phyloP scores from a whole-genome alignment of 2,888 invertebrate species.

The Volucella inflata region DNA sequence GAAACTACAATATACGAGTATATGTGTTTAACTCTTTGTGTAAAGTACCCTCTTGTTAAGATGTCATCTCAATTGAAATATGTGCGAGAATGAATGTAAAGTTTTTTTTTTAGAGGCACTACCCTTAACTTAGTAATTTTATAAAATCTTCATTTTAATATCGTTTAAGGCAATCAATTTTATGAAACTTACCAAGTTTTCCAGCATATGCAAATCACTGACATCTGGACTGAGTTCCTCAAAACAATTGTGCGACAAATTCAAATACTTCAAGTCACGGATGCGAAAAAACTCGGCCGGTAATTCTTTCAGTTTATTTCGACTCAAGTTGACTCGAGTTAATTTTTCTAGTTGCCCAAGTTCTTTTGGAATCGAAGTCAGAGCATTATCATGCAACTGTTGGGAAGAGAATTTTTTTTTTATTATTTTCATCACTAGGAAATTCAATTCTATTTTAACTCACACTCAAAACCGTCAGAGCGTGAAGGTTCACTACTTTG shows the following conservation, averaged over 20 bases:
- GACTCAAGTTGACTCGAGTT: slow-evolving; percentile 88
- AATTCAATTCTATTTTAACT: slow-evolving; percentile 54
- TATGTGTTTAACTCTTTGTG: not conserved
- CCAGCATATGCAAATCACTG: slow-evolving; percentile 91
- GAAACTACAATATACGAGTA: not conserved
- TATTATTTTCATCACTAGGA: slow-evolving; percentile 10
- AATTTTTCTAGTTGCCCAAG: slow-evolving; percentile 89
- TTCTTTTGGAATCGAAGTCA: slow-evolving; percentile 89
- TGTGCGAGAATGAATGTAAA: not conserved
- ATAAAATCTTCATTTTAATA: no score
- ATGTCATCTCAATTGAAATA: not conserved
- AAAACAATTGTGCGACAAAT: slow-evolving; percentile 90
- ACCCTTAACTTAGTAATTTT: no score
- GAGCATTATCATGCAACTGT: slow-evolving; percentile 93
- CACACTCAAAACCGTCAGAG: slow-evolving; percentile 89
- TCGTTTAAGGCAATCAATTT: no score
- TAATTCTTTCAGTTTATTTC: slow-evolving; percentile 87
- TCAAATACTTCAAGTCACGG: slow-evolving; percentile 88
- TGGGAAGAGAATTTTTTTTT: slow-evolving; percentile 71
- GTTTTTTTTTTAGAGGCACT: not conserved
- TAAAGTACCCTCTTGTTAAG: not conserved
- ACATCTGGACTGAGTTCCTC: slow-evolving; percentile 88
- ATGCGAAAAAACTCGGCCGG: slow-evolving; percentile 89
- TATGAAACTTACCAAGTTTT: slow-evolving; percentile 86
- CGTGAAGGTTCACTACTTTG: slow-evolving; percentile 87